Base-by-base conservation (phyloP, 2,113 vertebrate species). In the Heteronetta atricapilla region DNA sequence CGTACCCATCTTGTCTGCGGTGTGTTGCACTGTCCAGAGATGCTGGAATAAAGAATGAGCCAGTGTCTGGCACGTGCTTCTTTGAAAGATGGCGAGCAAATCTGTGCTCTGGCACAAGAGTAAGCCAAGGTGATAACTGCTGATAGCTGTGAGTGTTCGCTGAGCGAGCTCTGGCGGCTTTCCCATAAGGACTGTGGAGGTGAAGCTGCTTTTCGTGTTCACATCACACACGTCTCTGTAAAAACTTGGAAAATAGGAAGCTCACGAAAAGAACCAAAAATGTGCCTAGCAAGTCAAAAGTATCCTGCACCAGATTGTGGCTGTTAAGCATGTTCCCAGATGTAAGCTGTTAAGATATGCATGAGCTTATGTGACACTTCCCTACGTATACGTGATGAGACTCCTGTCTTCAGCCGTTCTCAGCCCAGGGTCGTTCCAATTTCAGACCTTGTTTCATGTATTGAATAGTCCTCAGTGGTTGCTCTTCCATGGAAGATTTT, bases 321-420 rank as follows among this genome's bases (percentile, higher is more conserved):
- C 55, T 86, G 70, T 50, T 38, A 33, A 33, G 81, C 59, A 29
- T 58, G 34, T 89, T 67, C 20, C 15, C 25, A 34, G 36, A 33
- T 75, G 7, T n/a, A n/a, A 78, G 31, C 46, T 68, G 15, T 76
- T 63, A 58, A 55, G 62, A 74, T 25, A 53, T 52, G 56, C 48
- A 73, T 1, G 2, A 40, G 19, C 36, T 0, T 10, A 10, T 73
- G 23, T n/a, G 56, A 10, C 12, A 11, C 13, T 70, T 83, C 7
- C 14, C 31, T 70, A 36, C 34, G 3, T 25, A 7, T 33, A 3
- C 18, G 6, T 1, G 4, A 8, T 42, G 4, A 13, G 60, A 4
- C 42, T 86, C 22, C 42, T 25, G 4, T 36, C 2, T 1, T 78
- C 74, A 84, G 52, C 33, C 55, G 0, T 75, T 80, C 31, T 63